These are phyloP conservation scores for Macaria notata DNA, from an alignment of 2,888 invertebrate species.

Conservation along the genomic window DNA sequence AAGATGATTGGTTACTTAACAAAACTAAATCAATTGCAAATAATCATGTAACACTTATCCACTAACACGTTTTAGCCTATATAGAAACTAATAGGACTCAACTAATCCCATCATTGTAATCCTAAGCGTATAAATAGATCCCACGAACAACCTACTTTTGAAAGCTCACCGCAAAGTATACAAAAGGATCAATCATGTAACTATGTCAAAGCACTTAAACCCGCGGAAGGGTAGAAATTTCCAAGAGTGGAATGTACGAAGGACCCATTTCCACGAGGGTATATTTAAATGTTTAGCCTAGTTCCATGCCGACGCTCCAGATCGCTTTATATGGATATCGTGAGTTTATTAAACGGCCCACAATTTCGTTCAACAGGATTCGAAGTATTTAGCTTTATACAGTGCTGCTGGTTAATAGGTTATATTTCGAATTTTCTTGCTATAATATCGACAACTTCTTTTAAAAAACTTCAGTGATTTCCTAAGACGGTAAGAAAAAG, in stretches of 20 bases:
- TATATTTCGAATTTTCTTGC: too few relatives aligned
- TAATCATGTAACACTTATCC: too few relatives aligned
- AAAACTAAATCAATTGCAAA: too few relatives aligned
- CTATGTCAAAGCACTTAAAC: constrained; percentile 23
- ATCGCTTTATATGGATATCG: neutral
- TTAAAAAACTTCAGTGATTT: too few relatives aligned
- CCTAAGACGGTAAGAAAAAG: too few relatives aligned
- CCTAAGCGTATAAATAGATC: neutral
- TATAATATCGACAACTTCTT: too few relatives aligned
- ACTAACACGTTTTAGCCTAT: too few relatives aligned
- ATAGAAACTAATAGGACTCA: too few relatives aligned
- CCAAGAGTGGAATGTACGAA: constrained; percentile 24
- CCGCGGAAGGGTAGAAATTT: constrained; percentile 10
- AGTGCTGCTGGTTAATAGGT: too few relatives aligned
- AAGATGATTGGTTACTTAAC: too few relatives aligned
- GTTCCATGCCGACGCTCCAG: constrained; percentile 20
- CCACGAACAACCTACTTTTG: constrained; percentile 1
- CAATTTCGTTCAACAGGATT: neutral
- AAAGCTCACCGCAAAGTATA: constrained; percentile 1
- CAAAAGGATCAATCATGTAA: constrained; percentile 12
- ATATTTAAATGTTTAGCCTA: constrained; percentile 26
- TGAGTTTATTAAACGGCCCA: constrained; percentile 1
- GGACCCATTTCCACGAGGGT: constrained; percentile 19
- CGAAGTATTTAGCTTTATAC: too few relatives aligned
- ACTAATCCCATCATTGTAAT: neutral